Evolutionary conservation across 1,140 invertebrate genomes (phyloP), one percentile per base, ranked within the genome.

Genomic region (Bombus confusus): DNA sequence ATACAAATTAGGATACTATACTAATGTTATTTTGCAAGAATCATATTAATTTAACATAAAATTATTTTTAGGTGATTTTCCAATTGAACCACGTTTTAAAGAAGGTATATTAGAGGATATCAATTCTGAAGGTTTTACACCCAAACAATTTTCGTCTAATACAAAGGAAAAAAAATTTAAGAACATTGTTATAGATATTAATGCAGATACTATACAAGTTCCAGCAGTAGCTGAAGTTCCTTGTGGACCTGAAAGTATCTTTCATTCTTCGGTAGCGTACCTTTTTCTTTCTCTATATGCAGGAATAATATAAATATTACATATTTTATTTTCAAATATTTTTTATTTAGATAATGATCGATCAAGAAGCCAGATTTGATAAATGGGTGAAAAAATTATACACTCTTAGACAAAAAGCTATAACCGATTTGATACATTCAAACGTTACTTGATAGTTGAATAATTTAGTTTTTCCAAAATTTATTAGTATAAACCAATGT

Each of bases 321-420:
- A 41, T 6, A 66, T 66, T 34, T 83, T 83, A 47, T 39, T 83
- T 41, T 25, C 18, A 12, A 34, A 22, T 83, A 25, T 79, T 41
- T 84, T 80, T 86, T 72, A 68, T 62, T 91, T 78, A 95, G 95
- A 95, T 95, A 87, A 91, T 93, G 69, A 85, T 93, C 22, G 95
- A 95, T 83, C 94, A 94, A 88, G 93, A 95, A 59, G 71, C 86
- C 64, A 95, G 93, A 69, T 94, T 95, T 82, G 95, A 95, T 41
- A 95, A 93, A 87, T 95, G 95, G 95, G 94, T 95, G 5, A 95
- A 95, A 78, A 95, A 95, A 77, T 86, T 95, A 5, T 95, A 95
- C 62, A 93, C 91, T 39, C 80, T 95, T 28, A 90, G 95, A 74
- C 95, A 95, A 80, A 95, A 95, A 89, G 95, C 94, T 62, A 88